Evolutionary conservation across 2,113 vertebrate species (phyloP).

Genomic region (Gavialis gangeticus): DNA sequence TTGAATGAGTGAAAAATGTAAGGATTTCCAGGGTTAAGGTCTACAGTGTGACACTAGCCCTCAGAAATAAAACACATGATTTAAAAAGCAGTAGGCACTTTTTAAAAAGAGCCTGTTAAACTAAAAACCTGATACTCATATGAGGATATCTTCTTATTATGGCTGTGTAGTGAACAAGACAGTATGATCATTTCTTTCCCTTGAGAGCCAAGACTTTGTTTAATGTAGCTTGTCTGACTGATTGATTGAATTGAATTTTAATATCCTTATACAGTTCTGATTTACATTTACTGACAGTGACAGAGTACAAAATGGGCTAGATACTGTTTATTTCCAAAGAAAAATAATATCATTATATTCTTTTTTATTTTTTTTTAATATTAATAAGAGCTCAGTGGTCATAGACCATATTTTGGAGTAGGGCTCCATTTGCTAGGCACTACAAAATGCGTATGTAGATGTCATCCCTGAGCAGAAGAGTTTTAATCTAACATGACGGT

Average conservation of each 20-base stretch:
- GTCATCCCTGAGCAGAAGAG: not conserved
- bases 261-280: not conserved
- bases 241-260: not conserved
- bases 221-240: not conserved
- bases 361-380: not conserved
- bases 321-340: not conserved
- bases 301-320: not conserved
- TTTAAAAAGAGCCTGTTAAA: not conserved
- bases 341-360: not conserved
- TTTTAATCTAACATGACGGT: not conserved
- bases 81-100: not conserved
- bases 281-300: not conserved
- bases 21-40: not conserved
- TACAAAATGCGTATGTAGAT: accelerated
- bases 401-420: not conserved
- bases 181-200: not conserved
- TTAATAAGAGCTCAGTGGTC: not conserved
- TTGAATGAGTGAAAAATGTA: not conserved
- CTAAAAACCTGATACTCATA: not conserved
- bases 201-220: not conserved
- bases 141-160: not conserved
- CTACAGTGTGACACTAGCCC: not conserved
- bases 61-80: not conserved
- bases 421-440: not conserved
- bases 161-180: not conserved